phyloP scores from a whole-genome alignment of 2,888 invertebrate genomes.

The Malacosoma neustria region DNA sequence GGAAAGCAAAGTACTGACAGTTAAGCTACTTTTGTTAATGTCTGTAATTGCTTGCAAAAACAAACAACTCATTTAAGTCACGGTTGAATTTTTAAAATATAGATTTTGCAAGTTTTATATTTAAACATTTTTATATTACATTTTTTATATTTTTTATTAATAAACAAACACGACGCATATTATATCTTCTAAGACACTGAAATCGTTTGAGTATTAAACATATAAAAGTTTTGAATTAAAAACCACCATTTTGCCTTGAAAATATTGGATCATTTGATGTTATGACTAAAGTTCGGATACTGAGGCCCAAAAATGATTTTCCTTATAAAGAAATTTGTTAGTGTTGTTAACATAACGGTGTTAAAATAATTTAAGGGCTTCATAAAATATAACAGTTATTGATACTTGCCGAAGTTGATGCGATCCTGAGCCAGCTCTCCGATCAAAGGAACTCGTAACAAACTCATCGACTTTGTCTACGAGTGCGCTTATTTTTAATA shows the following conservation, averaged over 20 bases:
- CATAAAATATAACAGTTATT: constrained; percentile 62
- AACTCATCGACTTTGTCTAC: constrained; percentile 46
- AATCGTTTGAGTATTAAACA: constrained; percentile 19
- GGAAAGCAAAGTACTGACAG: too few species aligned
- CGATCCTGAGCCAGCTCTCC: constrained; percentile 40
- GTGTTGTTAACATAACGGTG: constrained; percentile 53
- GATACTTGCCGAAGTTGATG: constrained; percentile 51
- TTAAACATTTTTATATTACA: too few species aligned
- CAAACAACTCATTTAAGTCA: too few species aligned
- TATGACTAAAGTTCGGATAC: constrained; percentile 34
- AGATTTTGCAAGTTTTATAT: too few species aligned
- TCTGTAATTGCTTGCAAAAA: too few species aligned
- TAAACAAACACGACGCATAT: too few species aligned
- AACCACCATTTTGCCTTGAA: constrained; percentile 16
- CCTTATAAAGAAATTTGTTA: constrained; percentile 53
- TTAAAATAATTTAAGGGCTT: constrained; percentile 58
- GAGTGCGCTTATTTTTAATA: constrained; percentile 31
- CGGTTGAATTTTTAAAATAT: too few species aligned
- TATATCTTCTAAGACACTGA: constrained; percentile 18
- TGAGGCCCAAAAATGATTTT: constrained; percentile 33
- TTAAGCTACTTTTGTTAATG: too few species aligned
- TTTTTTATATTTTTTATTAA: too few species aligned
- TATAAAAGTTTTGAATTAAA: constrained; percentile 19
- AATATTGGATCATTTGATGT: constrained; percentile 42
- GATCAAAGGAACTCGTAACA: constrained; percentile 33